Conservation (phyloP, 2,888 invertebrate species). For the Nasonovia ribisnigri region DNA sequence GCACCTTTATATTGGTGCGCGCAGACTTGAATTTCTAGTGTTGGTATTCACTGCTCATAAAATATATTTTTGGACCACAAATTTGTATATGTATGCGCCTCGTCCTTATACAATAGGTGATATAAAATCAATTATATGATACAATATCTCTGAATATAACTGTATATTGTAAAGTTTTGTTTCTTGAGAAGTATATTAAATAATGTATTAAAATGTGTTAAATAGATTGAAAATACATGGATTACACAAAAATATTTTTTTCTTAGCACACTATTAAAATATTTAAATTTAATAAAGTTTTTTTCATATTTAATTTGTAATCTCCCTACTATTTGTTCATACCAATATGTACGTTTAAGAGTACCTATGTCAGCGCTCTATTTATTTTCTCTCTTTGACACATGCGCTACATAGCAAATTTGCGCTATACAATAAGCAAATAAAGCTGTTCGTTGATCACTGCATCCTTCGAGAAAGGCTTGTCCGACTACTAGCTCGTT, state of each 20-base stretch:
- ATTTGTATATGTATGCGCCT: background rate
- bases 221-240: background rate
- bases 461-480: too few relatives aligned
- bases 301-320: background rate
- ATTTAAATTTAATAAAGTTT: background rate
- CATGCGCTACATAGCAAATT: background rate
- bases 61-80: background rate
- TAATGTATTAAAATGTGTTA: background rate
- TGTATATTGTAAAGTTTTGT: background rate
- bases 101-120: background rate
- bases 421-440: background rate
- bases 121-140: too few relatives aligned
- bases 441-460: too few relatives aligned
- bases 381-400: background rate
- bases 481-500: too few relatives aligned
- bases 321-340: background rate
- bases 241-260: background rate
- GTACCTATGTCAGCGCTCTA: background rate
- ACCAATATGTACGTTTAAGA: background rate
- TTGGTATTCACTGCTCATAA: background rate
- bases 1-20: background rate
- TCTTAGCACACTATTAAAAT: background rate
- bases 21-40: background rate
- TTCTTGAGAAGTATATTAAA: background rate
- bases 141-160: background rate